phyloP scores from a whole-genome alignment of 2,797 vertebrate species.

The Avahi laniger region DNA sequence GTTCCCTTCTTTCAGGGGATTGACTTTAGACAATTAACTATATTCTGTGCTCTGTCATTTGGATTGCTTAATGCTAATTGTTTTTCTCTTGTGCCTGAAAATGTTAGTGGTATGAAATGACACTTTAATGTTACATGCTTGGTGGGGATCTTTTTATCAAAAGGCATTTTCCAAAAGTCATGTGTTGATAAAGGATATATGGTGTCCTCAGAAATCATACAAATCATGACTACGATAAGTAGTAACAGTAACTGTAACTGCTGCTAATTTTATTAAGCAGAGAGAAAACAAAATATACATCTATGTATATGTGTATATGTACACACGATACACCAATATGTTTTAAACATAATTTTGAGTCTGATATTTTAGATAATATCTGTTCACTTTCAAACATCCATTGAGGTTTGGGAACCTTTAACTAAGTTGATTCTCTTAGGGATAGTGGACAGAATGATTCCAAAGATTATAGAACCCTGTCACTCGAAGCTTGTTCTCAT shows the following conservation, averaged over 20 bases:
- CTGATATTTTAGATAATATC: slow-evolving; percentile 45
- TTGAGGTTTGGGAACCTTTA: not conserved
- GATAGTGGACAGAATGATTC: not conserved
- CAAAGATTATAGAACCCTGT: slow-evolving; percentile 13
- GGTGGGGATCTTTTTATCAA: slow-evolving; percentile 76
- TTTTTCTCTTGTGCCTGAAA: slow-evolving; percentile 80
- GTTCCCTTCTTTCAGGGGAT: slow-evolving; percentile 56
- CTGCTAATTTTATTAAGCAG: slow-evolving; percentile 71
- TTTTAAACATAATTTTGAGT: slow-evolving; percentile 48
- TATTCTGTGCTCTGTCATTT: slow-evolving; percentile 73
- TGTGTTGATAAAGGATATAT: slow-evolving; percentile 15
- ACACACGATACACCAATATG: not conserved
- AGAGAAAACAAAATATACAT: not conserved
- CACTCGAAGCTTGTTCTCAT: not conserved
- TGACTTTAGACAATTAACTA: slow-evolving; percentile 64
- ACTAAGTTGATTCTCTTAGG: not conserved
- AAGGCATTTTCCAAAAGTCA: slow-evolving; percentile 56
- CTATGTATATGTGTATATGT: not conserved
- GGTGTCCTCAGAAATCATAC: slow-evolving; percentile 1
- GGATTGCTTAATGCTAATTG: slow-evolving; percentile 39
- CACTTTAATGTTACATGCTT: slow-evolving; percentile 71
- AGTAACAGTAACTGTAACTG: no score
- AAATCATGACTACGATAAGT: slow-evolving; percentile 39
- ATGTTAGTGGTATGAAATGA: slow-evolving; percentile 78
- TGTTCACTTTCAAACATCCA: slow-evolving; percentile 23